These are phyloP conservation scores for Chaenodraco wilsoni DNA, from an alignment of 2,797 vertebrate genomes.

Conservation along the genomic window DNA sequence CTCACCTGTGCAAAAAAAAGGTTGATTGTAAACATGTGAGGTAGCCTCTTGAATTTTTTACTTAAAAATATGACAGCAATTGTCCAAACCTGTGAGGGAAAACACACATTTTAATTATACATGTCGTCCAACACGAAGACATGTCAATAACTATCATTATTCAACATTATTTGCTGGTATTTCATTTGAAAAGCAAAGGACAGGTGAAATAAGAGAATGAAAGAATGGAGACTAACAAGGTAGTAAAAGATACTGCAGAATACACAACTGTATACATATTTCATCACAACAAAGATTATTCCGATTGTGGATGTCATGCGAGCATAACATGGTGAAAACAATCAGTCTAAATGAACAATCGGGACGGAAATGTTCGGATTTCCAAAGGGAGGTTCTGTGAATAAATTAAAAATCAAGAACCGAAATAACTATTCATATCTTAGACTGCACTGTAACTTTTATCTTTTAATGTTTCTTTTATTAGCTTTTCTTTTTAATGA, in stretches of 20 bases:
- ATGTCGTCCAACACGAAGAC: neutral
- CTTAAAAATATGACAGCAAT: conserved; percentile 90
- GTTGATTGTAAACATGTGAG: conserved; percentile 93
- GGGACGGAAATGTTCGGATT: too few relatives aligned
- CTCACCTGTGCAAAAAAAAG: conserved; percentile 94
- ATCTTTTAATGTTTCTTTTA: too few relatives aligned
- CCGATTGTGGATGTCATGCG: too few relatives aligned
- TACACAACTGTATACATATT: neutral
- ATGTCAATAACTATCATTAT: neutral
- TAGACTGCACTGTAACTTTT: too few relatives aligned
- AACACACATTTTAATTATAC: neutral
- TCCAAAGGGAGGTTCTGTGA: too few relatives aligned
- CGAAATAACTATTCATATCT: too few relatives aligned
- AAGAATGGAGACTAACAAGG: neutral
- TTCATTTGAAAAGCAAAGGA: neutral
- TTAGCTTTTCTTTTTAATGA: too few relatives aligned
- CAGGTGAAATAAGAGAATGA: neutral
- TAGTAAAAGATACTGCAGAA: neutral
- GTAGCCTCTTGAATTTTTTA: conserved; percentile 92
- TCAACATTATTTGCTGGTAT: neutral
- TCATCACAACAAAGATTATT: neutral
- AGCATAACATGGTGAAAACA: too few relatives aligned
- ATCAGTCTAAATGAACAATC: too few relatives aligned
- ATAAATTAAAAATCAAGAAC: too few relatives aligned
- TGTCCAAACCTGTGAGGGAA: conserved; percentile 89